These are phyloP conservation scores for Crotalus tigris DNA, from an alignment of 2,113 vertebrate species.

Conservation along the genomic window DNA sequence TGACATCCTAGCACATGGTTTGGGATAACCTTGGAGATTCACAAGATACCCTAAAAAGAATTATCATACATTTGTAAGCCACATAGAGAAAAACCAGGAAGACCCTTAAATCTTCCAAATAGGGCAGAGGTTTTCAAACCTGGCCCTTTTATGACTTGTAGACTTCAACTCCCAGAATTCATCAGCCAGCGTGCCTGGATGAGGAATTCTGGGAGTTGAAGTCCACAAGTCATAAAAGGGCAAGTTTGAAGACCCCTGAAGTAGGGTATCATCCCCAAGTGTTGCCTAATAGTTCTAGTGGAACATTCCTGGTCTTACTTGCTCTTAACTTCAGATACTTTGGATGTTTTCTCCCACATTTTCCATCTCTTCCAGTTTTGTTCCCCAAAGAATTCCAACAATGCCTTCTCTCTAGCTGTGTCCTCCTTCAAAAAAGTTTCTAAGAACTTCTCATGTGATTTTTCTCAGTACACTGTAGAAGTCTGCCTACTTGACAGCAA, in stretches of 20 bases:
- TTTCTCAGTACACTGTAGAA: not conserved
- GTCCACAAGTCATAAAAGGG: too few species aligned
- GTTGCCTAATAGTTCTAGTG: not conserved
- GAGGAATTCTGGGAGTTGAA: too few species aligned
- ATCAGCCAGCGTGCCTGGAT: too few species aligned
- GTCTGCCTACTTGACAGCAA: not conserved
- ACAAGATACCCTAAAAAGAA: not conserved
- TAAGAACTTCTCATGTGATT: not conserved
- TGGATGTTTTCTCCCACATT: not conserved
- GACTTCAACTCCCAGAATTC: too few species aligned
- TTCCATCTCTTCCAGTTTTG: not conserved
- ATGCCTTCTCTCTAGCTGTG: not conserved
- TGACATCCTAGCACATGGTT: not conserved
- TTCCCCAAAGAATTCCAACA: not conserved
- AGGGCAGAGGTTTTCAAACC: not conserved
- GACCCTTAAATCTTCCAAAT: not conserved
- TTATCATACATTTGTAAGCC: not conserved
- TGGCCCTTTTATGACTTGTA: too few species aligned
- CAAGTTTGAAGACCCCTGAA: too few species aligned
- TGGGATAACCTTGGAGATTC: not conserved
- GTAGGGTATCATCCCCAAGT: not conserved
- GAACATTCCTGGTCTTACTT: not conserved
- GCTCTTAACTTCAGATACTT: not conserved
- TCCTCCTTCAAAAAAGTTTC: not conserved
- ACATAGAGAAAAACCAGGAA: not conserved